Evolutionary conservation across 2,888 invertebrate genomes (phyloP).

Genomic region (Xestia xanthographa): DNA sequence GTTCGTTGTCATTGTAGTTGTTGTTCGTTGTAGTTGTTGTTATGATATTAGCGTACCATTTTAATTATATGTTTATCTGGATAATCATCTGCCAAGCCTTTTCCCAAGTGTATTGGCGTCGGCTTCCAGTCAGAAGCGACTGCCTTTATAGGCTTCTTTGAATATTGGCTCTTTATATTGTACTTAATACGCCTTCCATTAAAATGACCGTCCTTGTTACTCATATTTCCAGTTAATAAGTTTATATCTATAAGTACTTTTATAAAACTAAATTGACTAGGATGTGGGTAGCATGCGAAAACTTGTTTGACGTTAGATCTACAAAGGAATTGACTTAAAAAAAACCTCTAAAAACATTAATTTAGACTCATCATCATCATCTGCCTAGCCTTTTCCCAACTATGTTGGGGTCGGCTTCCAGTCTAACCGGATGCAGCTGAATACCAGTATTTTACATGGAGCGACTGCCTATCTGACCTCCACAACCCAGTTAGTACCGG

Average conservation of each 20-base stretch:
- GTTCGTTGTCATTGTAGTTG: too few species aligned
- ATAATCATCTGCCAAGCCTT: background rate
- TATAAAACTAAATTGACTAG: background rate
- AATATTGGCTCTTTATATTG: background rate
- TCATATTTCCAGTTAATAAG: conserved; percentile 2
- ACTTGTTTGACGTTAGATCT: background rate
- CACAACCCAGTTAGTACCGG: too few species aligned
- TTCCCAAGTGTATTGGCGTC: background rate
- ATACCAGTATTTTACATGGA: too few species aligned
- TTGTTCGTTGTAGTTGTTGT: too few species aligned
- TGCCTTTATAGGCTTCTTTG: background rate
- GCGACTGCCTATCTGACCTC: too few species aligned
- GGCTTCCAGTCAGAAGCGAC: background rate
- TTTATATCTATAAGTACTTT: too few species aligned
- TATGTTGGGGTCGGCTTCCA: too few species aligned
- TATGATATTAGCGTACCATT: background rate
- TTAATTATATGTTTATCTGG: background rate
- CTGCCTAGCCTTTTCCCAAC: too few species aligned
- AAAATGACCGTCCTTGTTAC: background rate
- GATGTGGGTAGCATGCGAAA: background rate
- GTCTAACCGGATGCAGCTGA: too few species aligned
- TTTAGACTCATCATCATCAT: too few species aligned
- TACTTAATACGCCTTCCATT: background rate
- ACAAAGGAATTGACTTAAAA: background rate
- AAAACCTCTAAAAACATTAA: background rate